A percentile compares a stretch with the other conserved stretches of the same genome.
Conservation (phyloP, 2,888 invertebrate species). For the Folsomia manolachei region DNA sequence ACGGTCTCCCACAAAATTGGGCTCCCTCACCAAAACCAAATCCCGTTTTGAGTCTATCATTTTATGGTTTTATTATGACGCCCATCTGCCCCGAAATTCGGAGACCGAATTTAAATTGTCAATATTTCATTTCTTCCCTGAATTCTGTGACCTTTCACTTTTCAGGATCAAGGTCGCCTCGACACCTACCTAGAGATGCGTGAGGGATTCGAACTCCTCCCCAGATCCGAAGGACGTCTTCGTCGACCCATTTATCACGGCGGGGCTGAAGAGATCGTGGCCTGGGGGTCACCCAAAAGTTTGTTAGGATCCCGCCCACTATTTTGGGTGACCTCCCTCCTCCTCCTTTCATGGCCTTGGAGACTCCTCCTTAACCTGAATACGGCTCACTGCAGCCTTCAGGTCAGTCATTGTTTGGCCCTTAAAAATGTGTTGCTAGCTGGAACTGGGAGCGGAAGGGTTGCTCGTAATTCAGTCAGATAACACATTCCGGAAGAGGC, state of each 20-base stretch:
- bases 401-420: too few relatives aligned
- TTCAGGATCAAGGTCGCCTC: constrained; percentile 71
- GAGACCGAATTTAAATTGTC: not conserved
- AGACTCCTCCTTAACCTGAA: constrained; percentile 74
- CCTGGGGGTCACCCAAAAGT: constrained; percentile 55
- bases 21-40: too few relatives aligned
- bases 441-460: too few relatives aligned
- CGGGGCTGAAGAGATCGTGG: constrained; percentile 53
- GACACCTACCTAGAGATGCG: constrained; percentile 84
- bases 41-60: too few relatives aligned
- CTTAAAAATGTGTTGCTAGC: too few relatives aligned
- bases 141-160: not conserved
- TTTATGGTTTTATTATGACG: too few relatives aligned
- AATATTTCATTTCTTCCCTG: not conserved
- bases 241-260: constrained; percentile 15
- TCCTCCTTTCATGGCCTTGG: constrained; percentile 78
- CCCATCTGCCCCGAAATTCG: too few relatives aligned
- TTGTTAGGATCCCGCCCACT: constrained; percentile 53
- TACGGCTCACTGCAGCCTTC: constrained; percentile 77
- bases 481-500: too few relatives aligned
- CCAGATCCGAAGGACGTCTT: constrained; percentile 53
- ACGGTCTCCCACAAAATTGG: too few relatives aligned
- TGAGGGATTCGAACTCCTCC: constrained; percentile 70
- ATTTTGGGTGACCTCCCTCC: constrained; percentile 72
- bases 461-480: too few relatives aligned